Percentiles rank a stretch among this genome's conserved stretches.
These are phyloP conservation scores for Harpagus bidentatus DNA, from an alignment of 2,113 vertebrate species.

Conservation along the genomic window DNA sequence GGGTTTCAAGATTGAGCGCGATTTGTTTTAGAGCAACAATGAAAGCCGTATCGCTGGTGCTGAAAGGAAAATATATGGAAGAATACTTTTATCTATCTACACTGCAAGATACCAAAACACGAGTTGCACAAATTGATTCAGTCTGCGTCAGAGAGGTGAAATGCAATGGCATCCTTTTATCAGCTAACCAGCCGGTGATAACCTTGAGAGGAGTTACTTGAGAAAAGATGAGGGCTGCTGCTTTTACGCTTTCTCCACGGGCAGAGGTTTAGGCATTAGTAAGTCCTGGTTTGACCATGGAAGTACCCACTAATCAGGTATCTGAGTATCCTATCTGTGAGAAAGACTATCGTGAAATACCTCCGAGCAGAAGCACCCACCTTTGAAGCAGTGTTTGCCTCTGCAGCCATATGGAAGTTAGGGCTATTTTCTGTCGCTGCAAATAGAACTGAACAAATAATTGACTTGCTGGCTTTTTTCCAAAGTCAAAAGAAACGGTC, in stretches of 20 bases:
- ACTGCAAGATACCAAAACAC: not conserved
- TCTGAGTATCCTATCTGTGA: not conserved
- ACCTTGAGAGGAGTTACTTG: not conserved
- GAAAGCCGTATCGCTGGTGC: not conserved
- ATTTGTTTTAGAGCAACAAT: constrained; percentile 11
- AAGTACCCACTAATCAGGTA: not conserved
- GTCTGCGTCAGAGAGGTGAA: not conserved
- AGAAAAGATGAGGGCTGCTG: not conserved
- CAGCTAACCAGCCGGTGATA: not conserved
- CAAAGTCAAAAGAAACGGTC: not conserved
- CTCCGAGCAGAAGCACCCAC: not conserved
- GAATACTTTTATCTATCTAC: not conserved
- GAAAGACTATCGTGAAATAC: not conserved
- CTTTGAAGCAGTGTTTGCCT: not conserved
- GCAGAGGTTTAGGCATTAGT: not conserved
- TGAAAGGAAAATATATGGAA: not conserved
- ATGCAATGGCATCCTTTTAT: not conserved
- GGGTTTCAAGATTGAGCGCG: not conserved
- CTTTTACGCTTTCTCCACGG: not conserved
- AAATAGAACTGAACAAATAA: not conserved
- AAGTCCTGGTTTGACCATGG: not conserved
- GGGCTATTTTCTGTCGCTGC: not conserved
- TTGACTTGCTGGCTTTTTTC: not conserved
- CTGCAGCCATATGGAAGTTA: not conserved
- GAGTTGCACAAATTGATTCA: not conserved